phyloP scores from a whole-genome alignment of 1,140 invertebrate genomes.

The Leptestheria dahalacensis region DNA sequence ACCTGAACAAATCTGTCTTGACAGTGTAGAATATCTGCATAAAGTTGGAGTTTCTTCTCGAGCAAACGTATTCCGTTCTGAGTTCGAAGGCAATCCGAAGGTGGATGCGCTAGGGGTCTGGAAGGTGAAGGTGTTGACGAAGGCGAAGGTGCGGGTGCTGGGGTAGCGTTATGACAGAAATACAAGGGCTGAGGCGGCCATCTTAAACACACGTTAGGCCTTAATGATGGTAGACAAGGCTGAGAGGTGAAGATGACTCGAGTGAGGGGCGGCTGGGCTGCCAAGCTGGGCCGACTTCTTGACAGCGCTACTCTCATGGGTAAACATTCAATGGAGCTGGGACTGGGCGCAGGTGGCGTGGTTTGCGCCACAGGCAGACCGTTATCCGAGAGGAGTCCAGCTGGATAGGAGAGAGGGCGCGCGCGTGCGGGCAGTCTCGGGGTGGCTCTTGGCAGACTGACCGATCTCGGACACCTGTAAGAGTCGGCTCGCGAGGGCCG shows the following conservation, averaged over 20 bases:
- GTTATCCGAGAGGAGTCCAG: neutral
- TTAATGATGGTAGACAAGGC: slow-evolving; percentile 18
- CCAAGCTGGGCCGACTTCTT: neutral
- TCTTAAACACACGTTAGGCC: neutral
- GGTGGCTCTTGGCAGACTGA: slow-evolving; percentile 6
- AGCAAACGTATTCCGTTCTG: slow-evolving; percentile 54
- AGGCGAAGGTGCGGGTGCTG: slow-evolving; percentile 21
- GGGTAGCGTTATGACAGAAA: slow-evolving; percentile 1
- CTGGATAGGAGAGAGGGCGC: slow-evolving; percentile 2
- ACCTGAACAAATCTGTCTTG: slow-evolving; percentile 65
- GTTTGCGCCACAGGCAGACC: neutral
- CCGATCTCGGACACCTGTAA: neutral
- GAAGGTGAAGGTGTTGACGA: slow-evolving; percentile 32
- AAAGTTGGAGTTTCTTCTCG: slow-evolving; percentile 56
- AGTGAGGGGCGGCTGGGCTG: neutral
- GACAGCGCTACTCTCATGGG: neutral
- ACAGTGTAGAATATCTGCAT: slow-evolving; percentile 61
- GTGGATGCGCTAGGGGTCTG: slow-evolving; percentile 33
- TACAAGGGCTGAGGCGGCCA: neutral
- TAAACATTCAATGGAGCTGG: neutral
- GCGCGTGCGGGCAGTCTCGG: neutral
- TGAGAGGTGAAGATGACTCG: slow-evolving; percentile 30
- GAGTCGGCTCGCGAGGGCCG: slow-evolving; percentile 4
- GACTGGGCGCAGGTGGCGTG: neutral
- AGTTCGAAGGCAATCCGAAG: slow-evolving; percentile 25